phyloP scores from a whole-genome alignment of 2,797 vertebrate species.

The Lacerta agilis region DNA sequence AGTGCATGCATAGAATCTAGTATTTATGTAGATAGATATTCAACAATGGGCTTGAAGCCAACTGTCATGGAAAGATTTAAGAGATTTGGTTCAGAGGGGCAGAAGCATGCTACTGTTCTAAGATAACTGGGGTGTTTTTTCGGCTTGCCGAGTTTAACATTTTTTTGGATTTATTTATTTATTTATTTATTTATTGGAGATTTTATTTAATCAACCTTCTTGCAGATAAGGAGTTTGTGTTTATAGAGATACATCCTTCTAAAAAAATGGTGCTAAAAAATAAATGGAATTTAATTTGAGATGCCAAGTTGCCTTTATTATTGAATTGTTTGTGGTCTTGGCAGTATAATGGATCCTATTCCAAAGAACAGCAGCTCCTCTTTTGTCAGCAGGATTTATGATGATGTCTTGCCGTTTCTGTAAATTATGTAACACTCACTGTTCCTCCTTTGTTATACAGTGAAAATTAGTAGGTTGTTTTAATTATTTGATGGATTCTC shows the following conservation, averaged over 20 bases:
- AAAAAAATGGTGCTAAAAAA: slow-evolving; percentile 25
- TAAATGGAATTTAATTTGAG: slow-evolving; percentile 41
- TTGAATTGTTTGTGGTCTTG: slow-evolving; percentile 64
- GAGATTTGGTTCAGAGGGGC: slow-evolving; percentile 46
- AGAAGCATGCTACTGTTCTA: neutral
- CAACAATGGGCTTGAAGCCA: slow-evolving; percentile 39
- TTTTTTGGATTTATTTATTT: slow-evolving; percentile 29
- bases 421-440: slow-evolving; percentile 76
- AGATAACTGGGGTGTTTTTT: neutral
- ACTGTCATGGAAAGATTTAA: slow-evolving; percentile 15
- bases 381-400: slow-evolving; percentile 75
- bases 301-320: slow-evolving; percentile 25
- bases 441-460: slow-evolving; percentile 69
- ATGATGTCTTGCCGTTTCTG: slow-evolving; percentile 71
- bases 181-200: neutral
- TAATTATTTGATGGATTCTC: slow-evolving; percentile 74
- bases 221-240: slow-evolving; percentile 15
- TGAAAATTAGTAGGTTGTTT: slow-evolving; percentile 77
- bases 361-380: slow-evolving; percentile 65
- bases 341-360: slow-evolving; percentile 62
- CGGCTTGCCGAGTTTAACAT: slow-evolving; percentile 40
- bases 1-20: slow-evolving; percentile 31
- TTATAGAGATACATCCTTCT: slow-evolving; percentile 42
- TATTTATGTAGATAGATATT: slow-evolving; percentile 50
- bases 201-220: slow-evolving; percentile 28